These are phyloP conservation scores for Drosophila gaucha DNA, from an alignment of 2,888 invertebrate species.

Conservation along the genomic window DNA sequence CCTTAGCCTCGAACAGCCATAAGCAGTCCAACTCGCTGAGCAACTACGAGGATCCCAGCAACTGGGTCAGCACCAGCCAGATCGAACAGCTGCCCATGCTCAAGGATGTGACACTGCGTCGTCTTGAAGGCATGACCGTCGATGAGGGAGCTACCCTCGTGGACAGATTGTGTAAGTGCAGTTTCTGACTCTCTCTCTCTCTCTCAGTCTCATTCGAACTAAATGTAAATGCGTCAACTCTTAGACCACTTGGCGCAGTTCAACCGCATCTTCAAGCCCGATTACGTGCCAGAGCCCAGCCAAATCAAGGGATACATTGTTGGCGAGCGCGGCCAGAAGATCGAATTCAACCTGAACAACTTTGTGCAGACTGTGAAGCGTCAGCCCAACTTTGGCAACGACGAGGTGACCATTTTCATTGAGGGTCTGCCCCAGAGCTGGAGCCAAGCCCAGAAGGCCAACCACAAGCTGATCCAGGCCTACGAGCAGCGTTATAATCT, in stretches of 20 bases:
- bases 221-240: not conserved
- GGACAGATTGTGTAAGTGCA: slow-evolving; percentile 74
- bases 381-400: slow-evolving; percentile 69
- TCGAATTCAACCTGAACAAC: slow-evolving; percentile 65
- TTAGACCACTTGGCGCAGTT: slow-evolving; percentile 79
- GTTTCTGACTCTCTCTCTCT: not conserved
- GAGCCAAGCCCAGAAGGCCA: slow-evolving; percentile 71
- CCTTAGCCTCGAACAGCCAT: slow-evolving; percentile 45
- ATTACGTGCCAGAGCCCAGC: slow-evolving; percentile 71
- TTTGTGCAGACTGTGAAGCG: slow-evolving; percentile 64
- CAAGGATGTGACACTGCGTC: slow-evolving; percentile 67
- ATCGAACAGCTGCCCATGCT: slow-evolving; percentile 69
- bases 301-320: slow-evolving; percentile 68
- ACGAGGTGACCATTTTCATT: slow-evolving; percentile 82
- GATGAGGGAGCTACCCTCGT: slow-evolving; percentile 75
- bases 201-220: not conserved
- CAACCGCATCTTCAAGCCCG: slow-evolving; percentile 67
- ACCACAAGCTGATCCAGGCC: slow-evolving; percentile 74
- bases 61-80: slow-evolving; percentile 73
- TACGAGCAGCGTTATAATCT: slow-evolving; percentile 80
- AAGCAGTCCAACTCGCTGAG: slow-evolving; percentile 45
- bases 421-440: slow-evolving; percentile 74
- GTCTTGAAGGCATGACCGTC: slow-evolving; percentile 73
- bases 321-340: slow-evolving; percentile 66
- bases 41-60: slow-evolving; percentile 65